Base-by-base conservation (phyloP, 2,113 vertebrate genomes). In the Romanogobio albipinnatus region DNA sequence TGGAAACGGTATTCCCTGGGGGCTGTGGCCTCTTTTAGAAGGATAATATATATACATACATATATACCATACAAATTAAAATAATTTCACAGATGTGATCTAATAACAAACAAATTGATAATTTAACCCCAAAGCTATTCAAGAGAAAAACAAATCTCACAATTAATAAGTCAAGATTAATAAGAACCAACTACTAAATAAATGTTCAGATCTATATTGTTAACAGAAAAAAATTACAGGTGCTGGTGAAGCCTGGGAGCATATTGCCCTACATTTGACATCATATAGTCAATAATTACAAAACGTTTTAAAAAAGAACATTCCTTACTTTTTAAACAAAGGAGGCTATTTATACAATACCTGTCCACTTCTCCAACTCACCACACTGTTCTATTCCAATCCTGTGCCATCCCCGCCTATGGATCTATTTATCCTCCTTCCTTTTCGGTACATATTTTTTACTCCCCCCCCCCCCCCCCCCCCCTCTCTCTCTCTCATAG, bases 261-360 rank as follows among this genome's bases (percentile, higher is more conserved):
- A 53, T 68, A 7, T 68, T 68, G 10, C 26, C 29, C 29, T 70
- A 43, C 3, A 22, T 56, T 6, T 61, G 19, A 78, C 36, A 45
- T 78, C 3, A 78, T n/a, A 61, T 61, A 5, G 33, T 24, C 53
- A 78, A 24, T 11, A 45, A 24, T 61, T 51, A 26, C 43, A 29
- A 51, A 49, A 51, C 0, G 4, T 11, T 39, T 14, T 9, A 78
- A 61, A 61, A 53, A 58, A 39, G 36, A 24, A 13, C 19, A 9
- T 43, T 43, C 66, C 36, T 70, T n/a, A 2, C 14, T 26, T 47
- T 58, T 77, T 29, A 29, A 53, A 9, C 26, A 56, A 61, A 24
- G 13, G 7, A 10, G 14, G 77, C 58, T 80, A 80, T 80, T 78
- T 64, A 45, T 80, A 79, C n/a, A 15, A 68, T 26, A 81, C 79